phyloP scores from a whole-genome alignment of 2,888 invertebrate genomes.

The Drosophila niveifrons region DNA sequence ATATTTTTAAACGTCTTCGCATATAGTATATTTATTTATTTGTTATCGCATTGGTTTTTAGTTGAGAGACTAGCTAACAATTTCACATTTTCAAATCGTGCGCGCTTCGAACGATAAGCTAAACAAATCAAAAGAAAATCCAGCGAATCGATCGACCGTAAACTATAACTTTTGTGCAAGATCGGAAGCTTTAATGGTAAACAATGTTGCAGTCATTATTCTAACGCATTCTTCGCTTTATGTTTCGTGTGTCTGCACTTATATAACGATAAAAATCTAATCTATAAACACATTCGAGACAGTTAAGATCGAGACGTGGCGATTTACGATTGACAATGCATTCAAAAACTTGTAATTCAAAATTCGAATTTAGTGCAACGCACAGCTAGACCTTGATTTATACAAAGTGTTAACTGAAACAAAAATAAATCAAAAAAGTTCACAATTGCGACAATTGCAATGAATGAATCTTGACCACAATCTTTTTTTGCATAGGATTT shows the following conservation, averaged over 20 bases:
- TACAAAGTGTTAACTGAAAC: constrained; percentile 47
- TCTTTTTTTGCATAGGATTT: constrained; percentile 46
- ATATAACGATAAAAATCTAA: constrained; percentile 64
- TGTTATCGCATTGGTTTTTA: constrained; percentile 41
- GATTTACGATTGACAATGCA: constrained; percentile 15
- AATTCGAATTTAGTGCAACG: constrained; percentile 7
- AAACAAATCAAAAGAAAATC: constrained; percentile 21
- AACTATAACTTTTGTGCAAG: constrained; percentile 48
- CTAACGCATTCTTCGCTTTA: constrained; percentile 8
- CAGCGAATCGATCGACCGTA: constrained; percentile 18
- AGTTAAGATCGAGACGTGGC: constrained; percentile 21
- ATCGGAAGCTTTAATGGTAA: constrained; percentile 74
- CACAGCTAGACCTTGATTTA: constrained; percentile 53
- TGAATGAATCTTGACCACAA: constrained; percentile 38
- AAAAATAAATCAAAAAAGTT: constrained; percentile 31
- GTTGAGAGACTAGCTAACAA: constrained; percentile 14
- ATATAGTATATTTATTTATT: constrained; percentile 53
- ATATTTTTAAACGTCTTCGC: constrained; percentile 44
- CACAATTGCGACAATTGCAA: constrained; percentile 23
- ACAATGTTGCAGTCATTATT: constrained; percentile 44
- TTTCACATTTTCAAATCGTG: constrained; percentile 27
- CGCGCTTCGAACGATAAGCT: constrained; percentile 20
- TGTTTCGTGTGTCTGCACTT: constrained; percentile 44
- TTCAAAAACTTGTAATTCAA: constrained; percentile 17
- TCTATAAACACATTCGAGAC: constrained; percentile 15